These are phyloP conservation scores for Meliscaeva auricollis DNA, from an alignment of 2,888 invertebrate species.

Conservation along the genomic window DNA sequence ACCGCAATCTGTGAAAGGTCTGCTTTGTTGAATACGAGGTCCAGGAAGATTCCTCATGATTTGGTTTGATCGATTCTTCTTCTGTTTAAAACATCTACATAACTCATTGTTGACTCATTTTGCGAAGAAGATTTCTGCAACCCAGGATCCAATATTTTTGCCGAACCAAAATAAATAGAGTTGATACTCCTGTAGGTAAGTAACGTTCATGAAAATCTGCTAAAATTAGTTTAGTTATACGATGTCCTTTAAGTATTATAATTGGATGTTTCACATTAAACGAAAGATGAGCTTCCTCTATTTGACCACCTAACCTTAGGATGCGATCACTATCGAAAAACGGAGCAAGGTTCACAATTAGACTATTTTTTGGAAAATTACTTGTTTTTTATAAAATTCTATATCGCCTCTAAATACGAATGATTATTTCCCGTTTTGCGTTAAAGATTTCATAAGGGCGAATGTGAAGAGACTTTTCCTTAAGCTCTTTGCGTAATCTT, in stretches of 20 bases:
- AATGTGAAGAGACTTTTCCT: neutral
- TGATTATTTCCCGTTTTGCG: neutral
- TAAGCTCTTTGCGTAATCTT: neutral
- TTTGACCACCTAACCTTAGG: constrained; percentile 28
- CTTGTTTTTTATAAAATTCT: neutral
- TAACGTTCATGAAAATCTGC: constrained; percentile 4
- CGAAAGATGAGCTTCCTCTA: neutral
- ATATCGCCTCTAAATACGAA: too few species aligned
- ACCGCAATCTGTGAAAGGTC: neutral
- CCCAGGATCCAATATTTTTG: constrained; percentile 36
- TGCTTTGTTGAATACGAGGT: too few species aligned
- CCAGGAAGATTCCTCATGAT: too few species aligned
- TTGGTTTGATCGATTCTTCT: too few species aligned
- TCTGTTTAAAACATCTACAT: neutral
- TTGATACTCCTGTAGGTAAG: constrained; percentile 28
- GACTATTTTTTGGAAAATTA: neutral
- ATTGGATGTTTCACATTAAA: constrained; percentile 34
- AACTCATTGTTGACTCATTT: constrained; percentile 21
- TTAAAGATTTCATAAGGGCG: neutral
- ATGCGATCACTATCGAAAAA: constrained; percentile 14
- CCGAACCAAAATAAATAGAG: constrained; percentile 15
- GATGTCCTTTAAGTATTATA: constrained; percentile 28
- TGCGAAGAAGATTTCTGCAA: constrained; percentile 21
- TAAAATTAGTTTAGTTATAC: constrained; percentile 1
- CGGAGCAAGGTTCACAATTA: constrained; percentile 10